A percentile compares a stretch with the other conserved stretches of the same genome.
Conservation (phyloP, 2,797 vertebrate genomes). For the Pantherophis alleghaniensis region DNA sequence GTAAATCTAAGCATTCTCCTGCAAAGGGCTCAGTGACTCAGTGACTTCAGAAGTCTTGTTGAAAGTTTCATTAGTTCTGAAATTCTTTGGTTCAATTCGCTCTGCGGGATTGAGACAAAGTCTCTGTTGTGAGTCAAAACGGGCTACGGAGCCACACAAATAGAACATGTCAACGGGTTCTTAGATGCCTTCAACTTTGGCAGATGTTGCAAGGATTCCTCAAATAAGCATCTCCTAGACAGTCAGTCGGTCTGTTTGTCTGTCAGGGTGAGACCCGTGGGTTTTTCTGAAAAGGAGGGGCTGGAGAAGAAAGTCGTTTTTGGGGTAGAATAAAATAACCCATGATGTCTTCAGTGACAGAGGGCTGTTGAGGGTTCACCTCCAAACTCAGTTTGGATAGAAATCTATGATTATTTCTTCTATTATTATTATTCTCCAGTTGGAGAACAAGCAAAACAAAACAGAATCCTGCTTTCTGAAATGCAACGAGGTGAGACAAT, state of each 20-base stretch:
- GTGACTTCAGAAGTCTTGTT: background rate
- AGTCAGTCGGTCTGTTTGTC: background rate
- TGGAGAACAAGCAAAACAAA: constrained; percentile 55
- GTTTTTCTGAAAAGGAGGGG: background rate
- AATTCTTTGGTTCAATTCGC: background rate
- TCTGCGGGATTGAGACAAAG: too few species aligned
- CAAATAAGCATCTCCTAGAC: background rate
- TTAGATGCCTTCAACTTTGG: background rate
- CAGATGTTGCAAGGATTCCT: background rate
- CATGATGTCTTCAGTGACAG: background rate
- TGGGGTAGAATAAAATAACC: constrained; percentile 3
- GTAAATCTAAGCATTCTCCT: background rate
- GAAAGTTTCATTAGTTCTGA: background rate
- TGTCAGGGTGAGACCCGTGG: background rate
- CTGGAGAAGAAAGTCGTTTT: background rate
- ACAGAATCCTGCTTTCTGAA: background rate
- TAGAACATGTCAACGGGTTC: background rate
- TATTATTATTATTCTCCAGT: constrained; percentile 46
- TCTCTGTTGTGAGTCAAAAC: background rate
- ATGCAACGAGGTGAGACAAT: background rate
- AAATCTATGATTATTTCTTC: background rate
- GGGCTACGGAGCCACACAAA: background rate
- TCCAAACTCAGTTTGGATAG: constrained; percentile 2
- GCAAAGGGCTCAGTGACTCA: background rate
- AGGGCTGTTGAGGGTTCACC: background rate